Evolutionary conservation across 2,888 invertebrate genomes (phyloP).

Genomic region (Tigriopus californicus): DNA sequence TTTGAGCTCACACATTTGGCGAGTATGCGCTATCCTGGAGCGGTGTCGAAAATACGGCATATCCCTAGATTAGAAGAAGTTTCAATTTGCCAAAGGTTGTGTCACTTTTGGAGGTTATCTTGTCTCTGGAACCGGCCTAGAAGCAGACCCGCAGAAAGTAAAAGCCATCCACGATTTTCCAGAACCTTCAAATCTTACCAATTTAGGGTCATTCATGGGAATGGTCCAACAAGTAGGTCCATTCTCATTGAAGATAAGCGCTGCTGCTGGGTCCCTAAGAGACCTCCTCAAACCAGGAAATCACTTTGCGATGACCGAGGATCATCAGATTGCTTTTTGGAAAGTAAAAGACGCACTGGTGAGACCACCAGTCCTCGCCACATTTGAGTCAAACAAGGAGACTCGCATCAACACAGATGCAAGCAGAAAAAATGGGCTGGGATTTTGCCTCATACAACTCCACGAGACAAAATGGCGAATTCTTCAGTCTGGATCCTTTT

Average conservation of each 20-base stretch:
- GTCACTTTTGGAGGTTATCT: not conserved
- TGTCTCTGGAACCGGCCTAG: not conserved
- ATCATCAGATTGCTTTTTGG: not conserved
- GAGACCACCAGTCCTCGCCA: not conserved
- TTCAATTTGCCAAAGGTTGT: not conserved
- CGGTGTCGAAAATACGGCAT: not conserved
- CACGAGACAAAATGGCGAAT: constrained; percentile 15
- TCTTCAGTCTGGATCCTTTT: constrained; percentile 6
- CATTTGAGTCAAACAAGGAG: not conserved
- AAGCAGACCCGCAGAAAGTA: constrained; percentile 1
- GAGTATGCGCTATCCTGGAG: not conserved
- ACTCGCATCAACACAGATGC: constrained; percentile 12
- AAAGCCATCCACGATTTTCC: constrained; percentile 14
- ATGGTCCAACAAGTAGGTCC: constrained; percentile 3
- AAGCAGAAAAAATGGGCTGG: not conserved
- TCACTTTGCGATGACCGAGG: not conserved
- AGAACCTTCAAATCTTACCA: constrained; percentile 10
- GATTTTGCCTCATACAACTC: not conserved
- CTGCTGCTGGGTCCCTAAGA: constrained; percentile 4
- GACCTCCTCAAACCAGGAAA: constrained; percentile 8
- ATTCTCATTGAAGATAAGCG: constrained; percentile 7
- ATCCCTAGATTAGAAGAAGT: not conserved
- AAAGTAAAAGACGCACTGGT: constrained; percentile 10
- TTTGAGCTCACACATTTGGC: not conserved
- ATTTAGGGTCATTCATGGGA: constrained; percentile 16